Conservation (phyloP, 30 jellyfish, hydroid and myxozoan species). For the Catostylus mosaicus region DNA sequence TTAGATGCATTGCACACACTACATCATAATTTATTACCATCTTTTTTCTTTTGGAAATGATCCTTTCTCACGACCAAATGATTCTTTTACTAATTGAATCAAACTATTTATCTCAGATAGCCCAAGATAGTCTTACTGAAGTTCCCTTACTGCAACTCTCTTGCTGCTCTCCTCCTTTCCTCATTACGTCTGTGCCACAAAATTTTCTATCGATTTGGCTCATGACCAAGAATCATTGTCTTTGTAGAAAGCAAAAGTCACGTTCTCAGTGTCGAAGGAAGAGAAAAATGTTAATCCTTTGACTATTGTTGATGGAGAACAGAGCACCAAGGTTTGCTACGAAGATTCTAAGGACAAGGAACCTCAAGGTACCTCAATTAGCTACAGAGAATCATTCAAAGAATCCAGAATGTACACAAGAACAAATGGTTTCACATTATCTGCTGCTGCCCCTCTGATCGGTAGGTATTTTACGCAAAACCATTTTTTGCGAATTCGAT, state of each 20-base stretch:
- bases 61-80: too few species aligned
- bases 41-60: too few species aligned
- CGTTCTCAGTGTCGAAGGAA: conserved; percentile 6
- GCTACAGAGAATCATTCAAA: not conserved
- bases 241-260: conserved; percentile 20
- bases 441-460: not conserved
- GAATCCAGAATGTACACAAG: conserved; percentile 23
- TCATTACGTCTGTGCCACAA: too few species aligned
- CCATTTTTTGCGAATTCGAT: too few species aligned
- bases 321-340: conserved; percentile 19
- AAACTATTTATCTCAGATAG: too few species aligned
- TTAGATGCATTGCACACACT: too few species aligned
- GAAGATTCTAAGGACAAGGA: conserved; percentile 6
- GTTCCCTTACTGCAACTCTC: too few species aligned
- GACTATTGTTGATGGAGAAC: conserved; percentile 12
- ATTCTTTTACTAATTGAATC: too few species aligned
- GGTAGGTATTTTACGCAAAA: too few species aligned
- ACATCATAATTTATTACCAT: too few species aligned
- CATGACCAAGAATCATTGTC: not conserved
- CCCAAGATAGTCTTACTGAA: too few species aligned
- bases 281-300: not conserved
- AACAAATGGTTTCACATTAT: conserved; percentile 26
- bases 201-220: not conserved
- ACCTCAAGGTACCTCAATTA: not conserved
- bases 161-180: too few species aligned